Evolutionary conservation across 2,888 invertebrate genomes (phyloP).

Genomic region (Drosophila paranaensis): DNA sequence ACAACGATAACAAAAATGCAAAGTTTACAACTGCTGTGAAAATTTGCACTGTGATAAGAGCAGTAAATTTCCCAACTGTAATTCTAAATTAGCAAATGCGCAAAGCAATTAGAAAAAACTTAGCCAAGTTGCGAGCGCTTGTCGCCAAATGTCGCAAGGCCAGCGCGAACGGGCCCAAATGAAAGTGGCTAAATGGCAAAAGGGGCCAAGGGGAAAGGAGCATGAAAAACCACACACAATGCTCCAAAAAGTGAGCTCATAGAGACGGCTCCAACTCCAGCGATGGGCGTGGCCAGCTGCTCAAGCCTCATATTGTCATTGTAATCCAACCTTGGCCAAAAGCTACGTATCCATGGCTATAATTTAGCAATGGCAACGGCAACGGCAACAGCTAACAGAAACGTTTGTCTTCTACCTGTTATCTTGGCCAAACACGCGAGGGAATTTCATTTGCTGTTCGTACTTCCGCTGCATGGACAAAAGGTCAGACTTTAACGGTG

Average conservation of each 20-base stretch:
- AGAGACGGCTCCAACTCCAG: constrained; percentile 13
- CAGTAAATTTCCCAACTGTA: constrained; percentile 50
- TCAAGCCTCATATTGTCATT: constrained; percentile 45
- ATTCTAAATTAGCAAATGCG: constrained; percentile 70
- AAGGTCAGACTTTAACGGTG: constrained; percentile 43
- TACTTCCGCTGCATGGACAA: constrained; percentile 34
- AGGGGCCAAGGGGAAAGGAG: no score
- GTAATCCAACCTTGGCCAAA: constrained; percentile 51
- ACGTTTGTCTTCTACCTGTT: constrained; percentile 20
- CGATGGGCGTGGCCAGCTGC: constrained; percentile 35
- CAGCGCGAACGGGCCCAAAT: constrained; percentile 14
- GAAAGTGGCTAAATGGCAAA: not conserved
- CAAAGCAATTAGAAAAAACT: constrained; percentile 59
- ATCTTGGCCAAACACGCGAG: constrained; percentile 63
- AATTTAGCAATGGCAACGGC: constrained; percentile 29
- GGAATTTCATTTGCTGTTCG: constrained; percentile 41
- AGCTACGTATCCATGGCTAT: constrained; percentile 34
- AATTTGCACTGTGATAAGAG: constrained; percentile 61
- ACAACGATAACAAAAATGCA: constrained; percentile 50
- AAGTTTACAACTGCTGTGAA: constrained; percentile 55
- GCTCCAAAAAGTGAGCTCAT: constrained; percentile 43
- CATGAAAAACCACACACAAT: constrained; percentile 13
- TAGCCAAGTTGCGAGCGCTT: constrained; percentile 7
- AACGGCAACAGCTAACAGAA: not conserved
- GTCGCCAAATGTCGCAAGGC: constrained; percentile 47